These are phyloP conservation scores for Threskiornis aethiopicus DNA, from an alignment of 2,797 vertebrate genomes.

Conservation along the genomic window DNA sequence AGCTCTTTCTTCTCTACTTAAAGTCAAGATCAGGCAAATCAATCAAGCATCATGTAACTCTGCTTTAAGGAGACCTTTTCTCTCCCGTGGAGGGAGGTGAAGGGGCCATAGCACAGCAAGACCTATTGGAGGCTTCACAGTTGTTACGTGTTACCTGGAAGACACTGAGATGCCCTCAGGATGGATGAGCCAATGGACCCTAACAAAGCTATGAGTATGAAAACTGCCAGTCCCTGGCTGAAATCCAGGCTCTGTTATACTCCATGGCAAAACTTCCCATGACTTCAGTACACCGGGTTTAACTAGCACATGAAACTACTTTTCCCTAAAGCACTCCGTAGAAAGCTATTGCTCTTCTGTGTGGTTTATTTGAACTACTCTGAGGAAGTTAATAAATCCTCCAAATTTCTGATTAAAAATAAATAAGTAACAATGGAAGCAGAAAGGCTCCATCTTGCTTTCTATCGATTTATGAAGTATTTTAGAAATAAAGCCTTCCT, in stretches of 20 bases:
- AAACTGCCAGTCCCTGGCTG: not conserved
- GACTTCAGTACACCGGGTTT: slow-evolving; percentile 7
- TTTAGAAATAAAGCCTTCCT: slow-evolving; percentile 52
- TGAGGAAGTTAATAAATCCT: slow-evolving; percentile 41
- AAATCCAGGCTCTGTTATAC: not conserved
- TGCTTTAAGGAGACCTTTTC: not conserved
- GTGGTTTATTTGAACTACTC: not conserved
- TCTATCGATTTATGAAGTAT: slow-evolving; percentile 56
- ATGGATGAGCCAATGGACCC: not conserved
- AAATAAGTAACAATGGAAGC: slow-evolving; percentile 44
- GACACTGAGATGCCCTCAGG: not conserved
- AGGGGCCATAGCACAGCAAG: not conserved
- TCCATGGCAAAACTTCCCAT: slow-evolving; percentile 2
- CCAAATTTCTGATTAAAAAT: slow-evolving; percentile 41
- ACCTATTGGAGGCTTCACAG: not conserved
- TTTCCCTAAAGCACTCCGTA: slow-evolving; percentile 7
- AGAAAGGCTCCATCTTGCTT: slow-evolving; percentile 35
- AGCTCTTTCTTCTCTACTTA: not conserved
- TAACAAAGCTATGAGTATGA: not conserved
- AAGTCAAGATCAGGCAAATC: not conserved
- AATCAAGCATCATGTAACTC: not conserved
- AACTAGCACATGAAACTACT: slow-evolving; percentile 8
- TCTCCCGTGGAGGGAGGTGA: not conserved
- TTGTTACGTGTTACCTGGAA: not conserved
- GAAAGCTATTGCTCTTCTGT: slow-evolving; percentile 47